phyloP scores from a whole-genome alignment of 1,140 invertebrate species.

The Neodiprion lecontei region DNA sequence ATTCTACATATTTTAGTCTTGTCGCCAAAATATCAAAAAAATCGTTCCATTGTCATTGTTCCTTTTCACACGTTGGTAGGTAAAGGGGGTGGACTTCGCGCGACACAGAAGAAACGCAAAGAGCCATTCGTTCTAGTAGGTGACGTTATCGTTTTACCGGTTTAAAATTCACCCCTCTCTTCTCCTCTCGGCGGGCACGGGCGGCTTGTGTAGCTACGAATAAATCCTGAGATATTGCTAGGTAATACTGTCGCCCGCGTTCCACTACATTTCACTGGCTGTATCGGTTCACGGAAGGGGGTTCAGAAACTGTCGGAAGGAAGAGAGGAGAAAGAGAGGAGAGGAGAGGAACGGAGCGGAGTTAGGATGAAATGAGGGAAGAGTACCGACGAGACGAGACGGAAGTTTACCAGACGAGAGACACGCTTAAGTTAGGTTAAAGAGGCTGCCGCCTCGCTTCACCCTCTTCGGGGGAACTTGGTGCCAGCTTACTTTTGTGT shows the following conservation, averaged over 20 bases:
- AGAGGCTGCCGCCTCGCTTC: neutral
- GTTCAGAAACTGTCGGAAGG: neutral
- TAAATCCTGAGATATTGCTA: slow-evolving; percentile 47
- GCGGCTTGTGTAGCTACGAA: slow-evolving; percentile 21
- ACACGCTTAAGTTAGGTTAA: neutral
- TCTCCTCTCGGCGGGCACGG: neutral
- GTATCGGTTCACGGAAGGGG: slow-evolving; percentile 38
- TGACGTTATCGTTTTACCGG: slow-evolving; percentile 7
- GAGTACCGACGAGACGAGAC: neutral
- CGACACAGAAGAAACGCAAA: neutral
- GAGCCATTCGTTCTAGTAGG: slow-evolving; percentile 4
- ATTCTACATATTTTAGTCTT: no score
- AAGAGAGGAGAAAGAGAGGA: neutral
- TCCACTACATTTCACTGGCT: slow-evolving; percentile 50
- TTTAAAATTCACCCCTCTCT: neutral
- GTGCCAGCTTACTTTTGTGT: no score
- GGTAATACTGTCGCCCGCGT: slow-evolving; percentile 42
- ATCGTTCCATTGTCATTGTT: no score
- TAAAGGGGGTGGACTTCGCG: neutral
- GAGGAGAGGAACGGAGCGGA: neutral
- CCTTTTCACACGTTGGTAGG: no score
- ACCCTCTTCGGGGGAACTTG: no score
- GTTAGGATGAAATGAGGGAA: neutral
- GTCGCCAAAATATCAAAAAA: no score
- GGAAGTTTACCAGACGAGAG: neutral